Percentiles rank a stretch among this genome's conserved stretches.
These are phyloP conservation scores for Nephila pilipes DNA, from an alignment of 1,140 invertebrate species.

Conservation along the genomic window DNA sequence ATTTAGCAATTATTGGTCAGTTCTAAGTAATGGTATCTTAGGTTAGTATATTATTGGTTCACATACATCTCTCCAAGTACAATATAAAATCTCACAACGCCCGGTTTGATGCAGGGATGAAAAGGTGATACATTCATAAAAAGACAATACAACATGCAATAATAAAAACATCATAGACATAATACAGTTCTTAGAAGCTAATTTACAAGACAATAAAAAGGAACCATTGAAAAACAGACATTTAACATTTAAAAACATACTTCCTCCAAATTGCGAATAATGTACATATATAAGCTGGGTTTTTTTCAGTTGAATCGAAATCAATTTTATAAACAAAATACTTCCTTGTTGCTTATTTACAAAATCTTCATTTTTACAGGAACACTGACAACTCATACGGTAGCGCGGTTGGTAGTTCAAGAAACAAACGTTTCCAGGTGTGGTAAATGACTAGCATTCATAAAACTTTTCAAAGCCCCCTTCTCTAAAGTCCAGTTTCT, in stretches of 20 bases:
- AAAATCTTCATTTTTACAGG: background rate
- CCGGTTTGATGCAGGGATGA: background rate
- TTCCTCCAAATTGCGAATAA: background rate
- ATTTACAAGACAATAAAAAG: background rate
- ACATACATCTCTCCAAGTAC: background rate
- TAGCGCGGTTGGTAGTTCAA: background rate
- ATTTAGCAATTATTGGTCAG: no score
- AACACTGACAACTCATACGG: background rate
- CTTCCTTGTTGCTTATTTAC: background rate
- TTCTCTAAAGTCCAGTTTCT: background rate
- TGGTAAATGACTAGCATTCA: constrained; percentile 19
- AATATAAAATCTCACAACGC: background rate
- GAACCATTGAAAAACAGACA: background rate
- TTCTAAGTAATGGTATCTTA: no score
- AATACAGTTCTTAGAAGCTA: background rate
- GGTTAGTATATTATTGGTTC: no score
- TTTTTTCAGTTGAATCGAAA: background rate
- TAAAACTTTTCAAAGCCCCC: background rate
- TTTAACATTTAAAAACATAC: background rate
- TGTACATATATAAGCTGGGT: background rate
- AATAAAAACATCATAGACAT: background rate
- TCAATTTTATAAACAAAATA: constrained; percentile 2
- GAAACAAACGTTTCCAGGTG: background rate
- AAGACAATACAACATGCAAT: background rate
- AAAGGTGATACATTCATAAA: background rate